Evolutionary conservation across 2,797 vertebrate species (phyloP).

Genomic region (Mastacembelus armatus): DNA sequence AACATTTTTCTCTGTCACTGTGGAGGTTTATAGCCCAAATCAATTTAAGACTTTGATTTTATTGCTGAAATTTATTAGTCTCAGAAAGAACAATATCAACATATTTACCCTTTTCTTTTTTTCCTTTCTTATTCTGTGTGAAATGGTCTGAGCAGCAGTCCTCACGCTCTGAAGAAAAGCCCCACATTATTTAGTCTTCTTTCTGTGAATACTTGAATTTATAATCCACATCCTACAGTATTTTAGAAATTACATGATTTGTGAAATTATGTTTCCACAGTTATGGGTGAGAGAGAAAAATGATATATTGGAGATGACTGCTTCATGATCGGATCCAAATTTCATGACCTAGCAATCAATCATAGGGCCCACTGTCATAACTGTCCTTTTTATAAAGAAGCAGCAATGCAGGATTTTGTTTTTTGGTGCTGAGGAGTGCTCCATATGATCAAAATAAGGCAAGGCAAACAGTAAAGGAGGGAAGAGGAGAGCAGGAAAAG

Average conservation of each 20-base stretch:
- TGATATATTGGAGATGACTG: conserved; percentile 25
- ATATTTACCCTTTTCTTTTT: neutral
- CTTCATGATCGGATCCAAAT: conserved; percentile 38
- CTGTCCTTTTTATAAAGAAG: conserved; percentile 14
- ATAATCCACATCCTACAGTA: conserved; percentile 29
- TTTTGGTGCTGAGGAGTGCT: conserved; percentile 29
- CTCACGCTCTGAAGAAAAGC: conserved; percentile 26
- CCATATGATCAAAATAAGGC: conserved; percentile 42
- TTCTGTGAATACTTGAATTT: conserved; percentile 22
- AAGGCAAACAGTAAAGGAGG: conserved; percentile 21
- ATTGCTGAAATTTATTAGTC: too few relatives aligned
- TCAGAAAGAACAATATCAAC: too few relatives aligned
- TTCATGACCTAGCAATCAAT: conserved; percentile 43
- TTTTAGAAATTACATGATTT: conserved; percentile 37
- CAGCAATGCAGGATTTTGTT: conserved; percentile 6
- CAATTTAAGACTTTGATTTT: neutral
- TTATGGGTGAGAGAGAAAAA: conserved; percentile 31
- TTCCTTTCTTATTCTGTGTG: conserved; percentile 15
- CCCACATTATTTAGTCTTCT: conserved; percentile 8
- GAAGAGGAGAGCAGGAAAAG: conserved; percentile 42
- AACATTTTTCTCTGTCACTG: neutral
- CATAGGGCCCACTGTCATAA: conserved; percentile 17
- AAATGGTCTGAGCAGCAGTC: conserved; percentile 19
- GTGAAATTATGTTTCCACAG: conserved; percentile 28
- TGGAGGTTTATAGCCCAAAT: neutral